Base-by-base conservation (phyloP, 2,888 invertebrate genomes). In the Globia sparganii region DNA sequence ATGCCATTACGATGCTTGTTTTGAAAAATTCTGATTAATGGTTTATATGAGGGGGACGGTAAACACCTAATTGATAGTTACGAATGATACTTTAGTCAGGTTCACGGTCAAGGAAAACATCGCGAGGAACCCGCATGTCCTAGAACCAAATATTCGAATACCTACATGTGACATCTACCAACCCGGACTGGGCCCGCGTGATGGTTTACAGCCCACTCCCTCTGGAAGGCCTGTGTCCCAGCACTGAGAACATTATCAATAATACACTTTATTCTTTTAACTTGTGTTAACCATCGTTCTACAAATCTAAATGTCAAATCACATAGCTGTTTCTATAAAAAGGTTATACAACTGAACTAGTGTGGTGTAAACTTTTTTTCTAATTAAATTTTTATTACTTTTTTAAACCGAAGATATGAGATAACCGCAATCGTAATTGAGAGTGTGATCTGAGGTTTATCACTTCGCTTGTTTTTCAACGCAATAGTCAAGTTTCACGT, bases 371-470 rank as follows among this genome's bases (percentile, higher is more conserved):
- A 56, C 13, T 34, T 21, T 37, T 49, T 70, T 59, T 80, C 49
- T 59, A 53, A 67, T 72, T 65, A 40, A 28, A n/a, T 25, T 62
- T 73, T 72, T 61, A 67, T 77, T 43, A 21, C 37, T 37, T 56
- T 77, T 66, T 72, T 61, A 64, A 28, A 25, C 71, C 56, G 11
- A 58, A 69, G 83, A 56, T 58, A 71, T 78, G 72, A 72, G 46
- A 59, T 69, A 83, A 81, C 83, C 73, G 53, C 81, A 87, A 62
- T 80, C 85, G 84, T 87, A 80, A 87, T 77, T 79, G 80, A 87
- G 85, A 88, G 87, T 88, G 87, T 88, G 87, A 84, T 78, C 72
- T 85, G 87, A 68, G 88, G 87, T 88, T 87, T 87, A 81, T 75
- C 85, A 71, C 87, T 74, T 83, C 70, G 59, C 78, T 87, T 70